A percentile compares a stretch with the other conserved stretches of the same genome.
These are phyloP conservation scores for Meleagris gallopavo DNA, from an alignment of 2,113 vertebrate genomes.

Conservation along the genomic window DNA sequence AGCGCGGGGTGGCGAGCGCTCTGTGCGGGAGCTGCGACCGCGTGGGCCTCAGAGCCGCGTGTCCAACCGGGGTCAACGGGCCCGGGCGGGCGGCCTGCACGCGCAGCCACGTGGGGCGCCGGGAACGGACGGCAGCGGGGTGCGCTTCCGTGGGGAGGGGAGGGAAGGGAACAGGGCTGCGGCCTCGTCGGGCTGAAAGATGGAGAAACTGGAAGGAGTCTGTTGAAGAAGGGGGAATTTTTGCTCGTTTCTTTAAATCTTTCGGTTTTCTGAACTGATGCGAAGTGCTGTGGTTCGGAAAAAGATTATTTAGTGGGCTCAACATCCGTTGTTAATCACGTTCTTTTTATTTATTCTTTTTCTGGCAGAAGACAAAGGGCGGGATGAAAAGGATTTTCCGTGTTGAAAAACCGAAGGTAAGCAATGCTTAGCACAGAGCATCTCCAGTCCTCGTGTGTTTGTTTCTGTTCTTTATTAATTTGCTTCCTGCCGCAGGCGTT, in stretches of 20 bases:
- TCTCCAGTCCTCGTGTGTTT: fast-evolving
- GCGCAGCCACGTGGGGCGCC: neutral
- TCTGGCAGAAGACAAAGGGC: neutral
- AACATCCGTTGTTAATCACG: fast-evolving
- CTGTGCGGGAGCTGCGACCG: too few species aligned
- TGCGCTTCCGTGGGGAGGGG: fast-evolving
- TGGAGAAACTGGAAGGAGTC: fast-evolving
- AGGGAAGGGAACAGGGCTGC: too few species aligned
- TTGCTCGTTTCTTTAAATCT: fast-evolving
- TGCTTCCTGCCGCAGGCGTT: slow-evolving; percentile 56
- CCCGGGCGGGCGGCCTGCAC: fast-evolving
- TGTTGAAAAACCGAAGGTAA: neutral
- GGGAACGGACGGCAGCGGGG: too few species aligned
- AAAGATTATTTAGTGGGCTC: fast-evolving
- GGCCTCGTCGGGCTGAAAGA: fast-evolving
- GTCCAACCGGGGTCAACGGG: neutral
- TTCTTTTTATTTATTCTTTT: neutral
- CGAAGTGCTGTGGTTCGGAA: fast-evolving
- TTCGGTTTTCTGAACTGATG: fast-evolving
- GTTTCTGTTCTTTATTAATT: neutral
- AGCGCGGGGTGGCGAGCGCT: neutral
- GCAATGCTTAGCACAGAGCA: fast-evolving
- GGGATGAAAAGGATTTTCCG: fast-evolving
- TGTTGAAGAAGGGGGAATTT: fast-evolving
- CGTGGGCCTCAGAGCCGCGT: too few species aligned